These are phyloP conservation scores for Hecatera dysodea DNA, from an alignment of 2,888 invertebrate species.

Conservation along the genomic window DNA sequence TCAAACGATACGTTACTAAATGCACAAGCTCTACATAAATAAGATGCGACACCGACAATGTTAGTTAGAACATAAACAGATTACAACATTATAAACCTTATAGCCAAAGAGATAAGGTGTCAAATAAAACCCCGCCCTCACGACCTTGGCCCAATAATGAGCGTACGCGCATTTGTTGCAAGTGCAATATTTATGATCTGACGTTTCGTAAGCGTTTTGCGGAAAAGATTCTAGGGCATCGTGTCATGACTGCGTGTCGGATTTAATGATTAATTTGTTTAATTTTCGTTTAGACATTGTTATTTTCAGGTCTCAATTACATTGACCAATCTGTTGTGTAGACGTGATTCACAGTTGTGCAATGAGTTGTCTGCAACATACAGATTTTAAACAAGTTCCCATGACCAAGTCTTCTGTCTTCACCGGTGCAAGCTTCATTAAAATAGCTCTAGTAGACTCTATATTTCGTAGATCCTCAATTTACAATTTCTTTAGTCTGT, in stretches of 20 bases:
- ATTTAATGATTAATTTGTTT: conserved; percentile 51
- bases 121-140: conserved; percentile 30
- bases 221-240: conserved; percentile 81
- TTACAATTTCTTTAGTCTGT: no score
- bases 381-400: not conserved
- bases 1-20: conserved; percentile 65
- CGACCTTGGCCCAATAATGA: conserved; percentile 85
- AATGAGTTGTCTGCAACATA: not conserved
- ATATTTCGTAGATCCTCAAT: no score
- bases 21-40: conserved; percentile 64
- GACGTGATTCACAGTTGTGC: conserved; percentile 7
- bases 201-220: conserved; percentile 74
- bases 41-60: conserved; percentile 65
- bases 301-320: conserved; percentile 28
- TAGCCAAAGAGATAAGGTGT: conserved; percentile 49
- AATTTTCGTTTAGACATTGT: conserved; percentile 40
- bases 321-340: not conserved
- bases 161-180: conserved; percentile 76
- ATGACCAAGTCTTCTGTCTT: not conserved
- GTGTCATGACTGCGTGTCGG: conserved; percentile 62
- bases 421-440: not conserved
- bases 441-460: not conserved
- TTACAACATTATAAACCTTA: conserved; percentile 61
- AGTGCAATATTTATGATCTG: conserved; percentile 75
- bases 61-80: conserved; percentile 36